A percentile compares a stretch with the other conserved stretches of the same genome.
phyloP scores from a whole-genome alignment of 2,113 vertebrate genomes.

The Athene noctua region DNA sequence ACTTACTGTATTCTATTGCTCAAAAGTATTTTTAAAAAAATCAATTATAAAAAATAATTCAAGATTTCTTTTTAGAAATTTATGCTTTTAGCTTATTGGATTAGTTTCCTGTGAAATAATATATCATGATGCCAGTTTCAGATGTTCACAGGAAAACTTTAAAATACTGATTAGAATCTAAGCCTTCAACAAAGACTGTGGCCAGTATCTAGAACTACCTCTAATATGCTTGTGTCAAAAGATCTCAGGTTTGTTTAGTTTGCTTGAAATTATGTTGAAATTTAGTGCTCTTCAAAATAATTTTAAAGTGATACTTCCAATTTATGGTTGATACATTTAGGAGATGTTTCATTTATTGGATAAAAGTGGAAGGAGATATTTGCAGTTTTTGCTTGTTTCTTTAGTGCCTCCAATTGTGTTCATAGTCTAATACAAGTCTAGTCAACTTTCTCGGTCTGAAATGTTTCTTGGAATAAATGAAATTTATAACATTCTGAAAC shows the following conservation, averaged over 20 bases:
- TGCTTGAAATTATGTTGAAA: neutral
- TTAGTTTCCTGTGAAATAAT: neutral
- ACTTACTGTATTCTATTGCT: too few species aligned
- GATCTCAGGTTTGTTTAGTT: neutral
- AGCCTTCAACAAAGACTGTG: neutral
- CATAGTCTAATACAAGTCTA: neutral
- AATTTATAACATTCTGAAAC: neutral
- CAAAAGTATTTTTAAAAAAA: neutral
- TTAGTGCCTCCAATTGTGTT: neutral
- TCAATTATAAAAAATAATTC: neutral
- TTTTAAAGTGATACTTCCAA: neutral
- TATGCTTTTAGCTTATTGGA: neutral
- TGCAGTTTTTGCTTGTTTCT: neutral
- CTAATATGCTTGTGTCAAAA: neutral
- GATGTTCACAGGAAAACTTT: neutral
- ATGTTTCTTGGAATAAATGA: neutral
- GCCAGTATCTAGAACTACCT: neutral
- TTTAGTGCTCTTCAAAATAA: neutral
- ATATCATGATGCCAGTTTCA: neutral
- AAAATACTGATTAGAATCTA: neutral
- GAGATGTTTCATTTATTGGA: neutral
- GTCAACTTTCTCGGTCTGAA: neutral
- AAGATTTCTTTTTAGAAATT: neutral
- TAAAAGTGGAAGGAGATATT: neutral
- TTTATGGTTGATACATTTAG: neutral